Evolutionary conservation across 1,140 invertebrate species (phyloP).

Genomic region (Dendrolimus punctatus): DNA sequence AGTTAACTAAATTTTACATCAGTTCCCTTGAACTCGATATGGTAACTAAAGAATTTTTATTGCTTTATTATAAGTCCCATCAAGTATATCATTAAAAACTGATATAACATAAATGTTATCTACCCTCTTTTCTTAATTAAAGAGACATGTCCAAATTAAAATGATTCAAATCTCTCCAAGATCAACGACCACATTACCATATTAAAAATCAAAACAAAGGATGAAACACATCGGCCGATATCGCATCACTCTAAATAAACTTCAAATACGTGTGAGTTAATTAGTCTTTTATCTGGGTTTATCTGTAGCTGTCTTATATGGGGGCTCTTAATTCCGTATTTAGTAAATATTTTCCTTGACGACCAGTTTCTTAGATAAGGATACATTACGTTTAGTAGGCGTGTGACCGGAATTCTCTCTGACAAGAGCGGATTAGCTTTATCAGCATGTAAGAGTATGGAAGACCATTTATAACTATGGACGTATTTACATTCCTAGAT

Average conservation of each 20-base stretch:
- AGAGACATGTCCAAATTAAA: not conserved
- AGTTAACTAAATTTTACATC: too few species aligned
- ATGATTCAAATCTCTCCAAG: too few species aligned
- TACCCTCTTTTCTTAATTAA: not conserved
- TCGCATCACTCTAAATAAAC: slow-evolving; percentile 19
- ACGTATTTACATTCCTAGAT: too few species aligned
- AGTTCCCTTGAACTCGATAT: too few species aligned
- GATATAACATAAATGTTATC: not conserved
- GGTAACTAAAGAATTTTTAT: not conserved
- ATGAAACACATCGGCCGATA: not conserved
- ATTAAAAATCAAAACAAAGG: too few species aligned
- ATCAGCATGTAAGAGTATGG: not conserved
- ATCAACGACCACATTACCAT: too few species aligned
- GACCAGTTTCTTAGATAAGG: slow-evolving; percentile 36
- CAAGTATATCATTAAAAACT: not conserved
- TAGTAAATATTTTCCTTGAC: slow-evolving; percentile 60
- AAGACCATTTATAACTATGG: too few species aligned
- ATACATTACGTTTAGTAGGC: slow-evolving; percentile 24
- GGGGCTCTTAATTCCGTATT: slow-evolving; percentile 42
- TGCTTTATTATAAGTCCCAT: not conserved
- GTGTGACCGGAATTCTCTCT: slow-evolving; percentile 14
- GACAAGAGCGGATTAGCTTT: slow-evolving; percentile 3
- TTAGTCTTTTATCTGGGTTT: slow-evolving; percentile 49
- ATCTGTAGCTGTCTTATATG: slow-evolving; percentile 39
- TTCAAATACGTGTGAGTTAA: slow-evolving; percentile 35